Base-by-base conservation (phyloP, 2,797 vertebrate species). In the Acestrorhynchus altus region DNA sequence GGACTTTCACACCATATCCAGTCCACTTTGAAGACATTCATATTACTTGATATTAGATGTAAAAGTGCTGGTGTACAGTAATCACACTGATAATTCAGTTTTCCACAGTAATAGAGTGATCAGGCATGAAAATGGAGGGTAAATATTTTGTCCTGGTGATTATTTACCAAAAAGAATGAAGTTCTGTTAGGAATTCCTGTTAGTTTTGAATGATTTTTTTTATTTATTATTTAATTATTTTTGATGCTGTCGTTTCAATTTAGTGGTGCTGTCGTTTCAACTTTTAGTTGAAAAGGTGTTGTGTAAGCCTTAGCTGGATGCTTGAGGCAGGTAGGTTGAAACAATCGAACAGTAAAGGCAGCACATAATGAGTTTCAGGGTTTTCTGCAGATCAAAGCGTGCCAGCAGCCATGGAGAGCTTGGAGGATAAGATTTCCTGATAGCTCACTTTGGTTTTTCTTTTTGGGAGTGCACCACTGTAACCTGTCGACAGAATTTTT, bases 321-420 rank as follows among this genome's bases (percentile, higher is more conserved):
- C 76, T 63, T 0, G 5, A 47, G 56, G 59, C 42, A 71, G 46
- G 44, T 63, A 61, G 57, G 47, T 57, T 24, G 42, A 42, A 35
- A 57, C 49, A 56, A 18, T 64, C 8, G 31, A 26, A 67, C 2
- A 40, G 46, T 49, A 2, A 26, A 24, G 18, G 24, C 42, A 68
- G 16, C 28, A 22, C 26, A 31, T 40, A 51, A 69, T 60, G 74
- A 60, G 74, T 59, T 49, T 77, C 74, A 39, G 65, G 54, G 54
- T 8, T 76, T 68, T 60, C 24, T 42, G 51, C 46, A 71, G 76
- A 71, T 71, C 65, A 68, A 51, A 68, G 65, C 26, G 4, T 26
- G 10, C 24, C 46, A 51, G 16, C 46, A 28, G 26, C 16, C 16
- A 18, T 20, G 0, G 35, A 15, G 51, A 9, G 11, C 24, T 28